phyloP scores from a whole-genome alignment of 2,113 vertebrate species.

The Macrotis lagotis region DNA sequence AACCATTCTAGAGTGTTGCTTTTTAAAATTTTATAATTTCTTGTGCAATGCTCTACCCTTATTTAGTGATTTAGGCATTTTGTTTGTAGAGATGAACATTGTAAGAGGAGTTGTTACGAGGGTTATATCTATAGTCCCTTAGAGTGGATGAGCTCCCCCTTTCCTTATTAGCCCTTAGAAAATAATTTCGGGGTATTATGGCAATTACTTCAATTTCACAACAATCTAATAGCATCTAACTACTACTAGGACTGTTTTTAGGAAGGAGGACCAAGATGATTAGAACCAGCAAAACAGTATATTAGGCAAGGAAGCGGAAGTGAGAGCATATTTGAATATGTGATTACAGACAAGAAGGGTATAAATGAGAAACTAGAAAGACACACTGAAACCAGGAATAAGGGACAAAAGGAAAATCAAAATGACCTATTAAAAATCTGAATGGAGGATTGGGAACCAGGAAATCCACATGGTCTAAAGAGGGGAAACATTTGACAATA shows the following conservation, averaged over 20 bases:
- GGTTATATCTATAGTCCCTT: neutral
- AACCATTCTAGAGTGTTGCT: neutral
- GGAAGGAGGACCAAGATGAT: neutral
- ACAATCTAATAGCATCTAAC: neutral
- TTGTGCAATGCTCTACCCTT: neutral
- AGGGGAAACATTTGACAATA: neutral
- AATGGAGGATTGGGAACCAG: neutral
- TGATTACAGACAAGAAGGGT: neutral
- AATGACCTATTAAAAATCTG: neutral
- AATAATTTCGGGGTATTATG: neutral
- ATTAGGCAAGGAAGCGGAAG: neutral
- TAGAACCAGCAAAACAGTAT: neutral
- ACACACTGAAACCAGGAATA: neutral
- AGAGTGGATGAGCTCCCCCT: neutral
- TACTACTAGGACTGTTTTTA: neutral
- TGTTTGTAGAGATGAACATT: neutral
- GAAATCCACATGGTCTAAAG: neutral
- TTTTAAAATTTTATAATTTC: slow-evolving; percentile 26
- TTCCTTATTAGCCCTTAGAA: neutral
- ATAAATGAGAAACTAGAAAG: neutral
- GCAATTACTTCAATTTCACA: neutral
- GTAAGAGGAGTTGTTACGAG: neutral
- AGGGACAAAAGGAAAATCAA: neutral
- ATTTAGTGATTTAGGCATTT: slow-evolving; percentile 31
- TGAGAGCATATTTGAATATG: neutral